Conservation (phyloP, 2,888 invertebrate species). For the Watsonalla binaria region DNA sequence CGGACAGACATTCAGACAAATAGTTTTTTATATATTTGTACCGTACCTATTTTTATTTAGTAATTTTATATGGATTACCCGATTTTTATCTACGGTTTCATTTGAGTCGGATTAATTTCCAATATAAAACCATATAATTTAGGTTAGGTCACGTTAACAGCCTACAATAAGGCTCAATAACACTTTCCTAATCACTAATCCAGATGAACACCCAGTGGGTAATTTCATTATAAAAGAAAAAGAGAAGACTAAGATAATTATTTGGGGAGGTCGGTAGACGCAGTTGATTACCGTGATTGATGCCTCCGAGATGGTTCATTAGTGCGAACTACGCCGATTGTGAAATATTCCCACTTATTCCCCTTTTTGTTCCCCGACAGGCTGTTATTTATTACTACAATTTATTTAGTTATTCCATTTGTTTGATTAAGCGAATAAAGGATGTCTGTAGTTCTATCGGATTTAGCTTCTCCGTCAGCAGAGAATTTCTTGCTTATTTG, state of each 20-base stretch:
- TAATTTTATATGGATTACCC: too few relatives aligned
- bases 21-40: too few relatives aligned
- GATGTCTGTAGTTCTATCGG: background rate
- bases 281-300: constrained; percentile 41
- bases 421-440: constrained; percentile 15
- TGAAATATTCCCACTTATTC: constrained; percentile 16
- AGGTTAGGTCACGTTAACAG: too few relatives aligned
- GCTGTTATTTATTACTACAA: constrained; percentile 26
- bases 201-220: background rate
- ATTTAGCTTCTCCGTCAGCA: background rate
- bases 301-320: constrained; percentile 33
- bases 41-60: too few relatives aligned
- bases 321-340: constrained; percentile 35
- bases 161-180: too few relatives aligned
- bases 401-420: constrained; percentile 31
- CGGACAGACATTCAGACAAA: too few relatives aligned
- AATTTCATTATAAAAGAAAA: background rate
- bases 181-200: too few relatives aligned
- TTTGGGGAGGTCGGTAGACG: constrained; percentile 20
- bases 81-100: too few relatives aligned
- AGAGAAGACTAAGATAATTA: constrained; percentile 23
- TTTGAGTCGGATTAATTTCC: too few relatives aligned
- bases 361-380: constrained; percentile 18
- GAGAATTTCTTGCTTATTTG: background rate
- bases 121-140: too few relatives aligned